phyloP scores from a whole-genome alignment of 2,888 invertebrate genomes.

The Hedychridium roseum region DNA sequence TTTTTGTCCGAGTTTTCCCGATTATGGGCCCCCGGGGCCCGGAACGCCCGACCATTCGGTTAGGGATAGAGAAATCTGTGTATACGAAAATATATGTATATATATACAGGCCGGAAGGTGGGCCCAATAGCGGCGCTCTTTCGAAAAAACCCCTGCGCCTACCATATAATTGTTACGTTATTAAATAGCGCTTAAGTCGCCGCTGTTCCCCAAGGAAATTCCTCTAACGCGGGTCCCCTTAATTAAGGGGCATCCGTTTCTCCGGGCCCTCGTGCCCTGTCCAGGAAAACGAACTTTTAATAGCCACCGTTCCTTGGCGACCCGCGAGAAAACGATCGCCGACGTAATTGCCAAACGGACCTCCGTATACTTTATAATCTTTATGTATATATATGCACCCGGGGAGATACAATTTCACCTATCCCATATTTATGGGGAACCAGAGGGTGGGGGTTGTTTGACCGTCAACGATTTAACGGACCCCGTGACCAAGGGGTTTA shows the following conservation, averaged over 20 bases:
- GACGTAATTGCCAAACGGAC: too few relatives aligned
- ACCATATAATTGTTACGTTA: constrained; percentile 63
- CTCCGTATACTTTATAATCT: too few relatives aligned
- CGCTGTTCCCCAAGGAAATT: constrained; percentile 38
- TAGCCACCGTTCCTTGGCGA: constrained; percentile 28
- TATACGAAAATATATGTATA: background rate
- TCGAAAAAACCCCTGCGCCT: constrained; percentile 49
- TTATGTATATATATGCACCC: background rate
- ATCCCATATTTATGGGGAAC: too few relatives aligned
- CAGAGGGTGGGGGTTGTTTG: too few relatives aligned
- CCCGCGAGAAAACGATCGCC: constrained; percentile 39
- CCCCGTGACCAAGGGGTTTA: too few relatives aligned
- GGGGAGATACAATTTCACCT: too few relatives aligned
- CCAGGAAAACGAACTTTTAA: constrained; percentile 53
- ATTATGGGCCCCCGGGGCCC: constrained; percentile 27
- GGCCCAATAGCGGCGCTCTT: constrained; percentile 26
- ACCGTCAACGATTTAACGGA: too few relatives aligned
- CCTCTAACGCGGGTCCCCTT: constrained; percentile 40
- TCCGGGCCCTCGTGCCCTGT: constrained; percentile 36
- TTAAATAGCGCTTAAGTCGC: constrained; percentile 59
- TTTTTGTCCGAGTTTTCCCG: constrained; percentile 39
- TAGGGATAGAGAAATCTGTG: background rate
- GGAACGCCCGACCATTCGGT: too few relatives aligned
- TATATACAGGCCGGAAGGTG: constrained; percentile 22
- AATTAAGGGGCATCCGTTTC: constrained; percentile 45